Percentiles rank a stretch among this genome's conserved stretches.
These are phyloP conservation scores for Rana temporaria DNA, from an alignment of 2,113 vertebrate genomes.

Conservation along the genomic window DNA sequence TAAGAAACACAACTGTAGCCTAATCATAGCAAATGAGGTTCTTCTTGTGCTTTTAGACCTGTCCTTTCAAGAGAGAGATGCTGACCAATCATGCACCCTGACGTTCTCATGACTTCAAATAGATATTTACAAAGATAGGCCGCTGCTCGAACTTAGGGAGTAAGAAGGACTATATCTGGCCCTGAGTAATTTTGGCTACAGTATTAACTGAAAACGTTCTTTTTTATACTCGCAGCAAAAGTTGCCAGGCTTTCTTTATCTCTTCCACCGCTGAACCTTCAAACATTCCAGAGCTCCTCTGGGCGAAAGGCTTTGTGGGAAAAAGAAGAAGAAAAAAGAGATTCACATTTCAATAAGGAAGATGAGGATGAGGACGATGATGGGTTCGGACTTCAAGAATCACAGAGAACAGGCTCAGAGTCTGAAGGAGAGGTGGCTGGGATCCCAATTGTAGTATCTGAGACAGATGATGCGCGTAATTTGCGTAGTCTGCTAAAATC, in stretches of 20 bases:
- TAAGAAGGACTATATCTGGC: too few species aligned
- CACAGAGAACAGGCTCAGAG: conserved; percentile 59
- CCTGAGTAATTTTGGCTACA: not conserved
- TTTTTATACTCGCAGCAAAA: conserved; percentile 75
- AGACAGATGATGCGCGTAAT: conserved; percentile 83
- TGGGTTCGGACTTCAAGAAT: conserved; percentile 46
- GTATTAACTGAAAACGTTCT: not conserved
- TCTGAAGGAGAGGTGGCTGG: conserved; percentile 65
- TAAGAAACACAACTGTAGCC: too few species aligned
- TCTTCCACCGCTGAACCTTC: conserved; percentile 84
- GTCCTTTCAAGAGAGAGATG: too few species aligned
- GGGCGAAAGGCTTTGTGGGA: conserved; percentile 82
- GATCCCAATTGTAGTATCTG: conserved; percentile 87
- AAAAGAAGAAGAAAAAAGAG: conserved; percentile 68
- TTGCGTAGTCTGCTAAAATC: conserved; percentile 89
- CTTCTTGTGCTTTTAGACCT: too few species aligned
- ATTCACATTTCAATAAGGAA: conserved; percentile 65
- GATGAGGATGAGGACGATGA: conserved; percentile 84
- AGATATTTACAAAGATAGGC: too few species aligned
- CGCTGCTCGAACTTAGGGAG: too few species aligned
- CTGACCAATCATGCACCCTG: too few species aligned
- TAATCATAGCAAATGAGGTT: too few species aligned
- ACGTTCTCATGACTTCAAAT: too few species aligned
- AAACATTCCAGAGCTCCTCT: conserved; percentile 77
- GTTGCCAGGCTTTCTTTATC: conserved; percentile 87